Base-by-base conservation (phyloP, 2,888 invertebrate species). In the Acrocyrtus sp. region DNA sequence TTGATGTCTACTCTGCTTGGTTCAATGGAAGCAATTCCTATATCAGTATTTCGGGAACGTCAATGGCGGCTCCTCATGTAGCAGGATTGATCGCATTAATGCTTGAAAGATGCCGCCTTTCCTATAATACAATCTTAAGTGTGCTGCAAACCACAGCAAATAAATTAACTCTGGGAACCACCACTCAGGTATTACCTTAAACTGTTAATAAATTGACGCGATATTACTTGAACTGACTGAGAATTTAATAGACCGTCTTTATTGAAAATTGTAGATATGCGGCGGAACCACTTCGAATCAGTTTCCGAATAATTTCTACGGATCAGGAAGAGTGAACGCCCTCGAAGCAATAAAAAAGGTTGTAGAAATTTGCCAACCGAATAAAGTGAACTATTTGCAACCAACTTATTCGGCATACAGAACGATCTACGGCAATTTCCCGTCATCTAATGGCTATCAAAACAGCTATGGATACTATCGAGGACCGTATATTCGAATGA, bases 271-370 rank as follows among this genome's bases (percentile, higher is more conserved):
- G 22, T 29, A 51, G 51, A 34, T 61, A 2, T 57, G 62, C 12
- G 70, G 57, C 3, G 51, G 22, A 1, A 51, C 29, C 5, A 48
- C 12, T 5, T 19, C 62, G 12, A 51, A 57, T 21, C 1, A 47
- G 22, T 68, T 61, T 17, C 68, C 68, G 5, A 68, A 68, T 22
- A 43, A 68, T 22, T 60, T 61, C 54, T 61, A 53, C 21, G 68
- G 68, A n/a, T 53, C 26, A 8, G 68, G 68, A n/a, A 22, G 68
- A 17, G 45, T 68, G 3, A 45, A 53, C 26, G 68, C 68, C 4
- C 29, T 67, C 10, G 34, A 47, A 17, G 66, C 66, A 8, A 26
- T 66, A 2, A 56, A 39, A 26, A 47, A 57, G 22, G 56, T 24
- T 1, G 48, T 66, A 2, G 34, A 56, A 24, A 17, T 48, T 27